Base-by-base conservation (phyloP, 2,797 vertebrate genomes). In the Mustela erminea region DNA sequence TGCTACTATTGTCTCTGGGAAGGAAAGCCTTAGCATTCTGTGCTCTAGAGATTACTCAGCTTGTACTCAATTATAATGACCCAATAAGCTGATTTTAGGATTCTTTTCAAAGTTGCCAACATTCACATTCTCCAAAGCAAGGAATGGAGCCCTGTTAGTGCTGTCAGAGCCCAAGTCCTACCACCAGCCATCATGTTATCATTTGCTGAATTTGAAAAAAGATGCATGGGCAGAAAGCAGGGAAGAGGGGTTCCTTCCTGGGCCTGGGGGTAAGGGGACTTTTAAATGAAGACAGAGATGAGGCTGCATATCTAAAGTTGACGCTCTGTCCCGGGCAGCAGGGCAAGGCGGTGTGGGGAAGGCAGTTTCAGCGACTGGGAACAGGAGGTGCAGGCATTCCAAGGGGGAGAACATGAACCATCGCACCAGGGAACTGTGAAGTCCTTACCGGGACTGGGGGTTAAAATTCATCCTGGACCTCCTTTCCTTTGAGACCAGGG, bases 71-170 rank as follows among this genome's bases (percentile, higher is more conserved):
- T 56, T 0, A 84, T 74, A 74, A 86, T 41, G 41, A 62, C 56
- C 41, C n/a, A 77, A 74, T 17, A 27, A 75, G 18, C 9, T 62
- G 29, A 56, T 56, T 35, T 74, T 58, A 62, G 90, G 82, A 91
- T 60, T 64, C 70, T 81, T 92, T 82, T 66, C 68, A 54, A 60
- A 78, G n/a, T 94, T 96, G 78, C 74, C 64, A 80, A 49, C 7
- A 56, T 38, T n/a, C n/a, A 6, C 49, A 77, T 29, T 12, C 29
- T 14, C 35, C 56, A 54, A 58, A 15, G 38, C 11, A 75, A 81
- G 29, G 46, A 54, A 25, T 4, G 38, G 56, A 64, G 46, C 10
- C 23, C 43, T 68, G 12, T 41, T 5, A 9, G 77, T 14, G 58
- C 49, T 60, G 38, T 60, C 7, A 62, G 35, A 20, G 27, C 1